phyloP scores from a whole-genome alignment of 2,113 vertebrate genomes.

The Semnornis frantzii region DNA sequence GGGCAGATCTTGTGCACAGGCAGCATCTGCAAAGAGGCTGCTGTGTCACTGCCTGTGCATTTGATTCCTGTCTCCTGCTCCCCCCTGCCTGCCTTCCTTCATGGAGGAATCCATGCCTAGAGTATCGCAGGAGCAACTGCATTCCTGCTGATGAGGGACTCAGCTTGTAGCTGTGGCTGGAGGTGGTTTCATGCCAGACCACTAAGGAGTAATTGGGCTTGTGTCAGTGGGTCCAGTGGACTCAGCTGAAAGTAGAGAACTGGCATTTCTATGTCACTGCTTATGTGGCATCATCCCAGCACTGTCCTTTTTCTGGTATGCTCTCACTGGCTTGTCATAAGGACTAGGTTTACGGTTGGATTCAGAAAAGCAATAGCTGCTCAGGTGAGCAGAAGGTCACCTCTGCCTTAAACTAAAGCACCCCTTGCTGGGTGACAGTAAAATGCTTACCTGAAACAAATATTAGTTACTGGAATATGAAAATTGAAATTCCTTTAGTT shows the following conservation, averaged over 20 bases:
- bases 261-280: neutral
- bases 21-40: neutral
- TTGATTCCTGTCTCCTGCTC: neutral
- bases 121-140: neutral
- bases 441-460: neutral
- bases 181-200: neutral
- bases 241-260: neutral
- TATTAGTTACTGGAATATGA: neutral
- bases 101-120: neutral
- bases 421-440: neutral
- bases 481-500: neutral
- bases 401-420: neutral
- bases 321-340: neutral
- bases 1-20: rapidly evolving
- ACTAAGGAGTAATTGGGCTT: neutral
- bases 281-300: neutral
- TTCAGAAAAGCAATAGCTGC: neutral
- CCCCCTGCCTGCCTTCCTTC: neutral
- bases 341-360: neutral
- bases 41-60: neutral
- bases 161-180: neutral
- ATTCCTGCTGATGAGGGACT: neutral
- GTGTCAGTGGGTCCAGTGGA: neutral
- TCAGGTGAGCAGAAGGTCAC: neutral
- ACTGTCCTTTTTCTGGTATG: neutral